Evolutionary conservation across 1,140 invertebrate species (phyloP).

Genomic region (Brachionus rotundiformis): DNA sequence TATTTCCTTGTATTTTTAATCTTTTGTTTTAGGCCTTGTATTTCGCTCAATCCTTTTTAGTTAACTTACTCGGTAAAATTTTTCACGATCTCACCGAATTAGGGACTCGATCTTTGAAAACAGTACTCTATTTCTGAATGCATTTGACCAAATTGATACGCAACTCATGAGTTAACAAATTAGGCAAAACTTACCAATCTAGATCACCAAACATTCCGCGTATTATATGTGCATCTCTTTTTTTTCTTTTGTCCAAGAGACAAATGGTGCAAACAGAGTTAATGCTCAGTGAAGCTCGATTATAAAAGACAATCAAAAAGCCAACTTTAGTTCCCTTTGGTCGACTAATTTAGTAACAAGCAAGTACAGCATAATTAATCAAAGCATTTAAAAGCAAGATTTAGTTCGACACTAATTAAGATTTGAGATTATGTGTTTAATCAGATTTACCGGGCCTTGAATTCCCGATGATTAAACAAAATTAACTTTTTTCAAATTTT

Average conservation of each 20-base stretch:
- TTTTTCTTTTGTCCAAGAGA: not conserved
- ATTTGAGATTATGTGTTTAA: conserved; percentile 15
- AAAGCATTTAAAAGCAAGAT: not conserved
- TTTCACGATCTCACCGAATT: conserved; percentile 12
- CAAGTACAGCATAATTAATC: not conserved
- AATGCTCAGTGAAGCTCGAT: not conserved
- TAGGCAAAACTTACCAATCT: not conserved
- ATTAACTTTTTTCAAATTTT: not conserved
- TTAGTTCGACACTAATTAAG: conserved; percentile 8
- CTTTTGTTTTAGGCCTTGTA: conserved; percentile 31
- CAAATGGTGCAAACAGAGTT: not conserved
- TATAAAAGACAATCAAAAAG: not conserved
- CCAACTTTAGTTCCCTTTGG: not conserved
- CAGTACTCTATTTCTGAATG: not conserved
- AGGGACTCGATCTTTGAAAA: not conserved
- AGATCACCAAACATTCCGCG: conserved; percentile 26
- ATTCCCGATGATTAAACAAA: not conserved
- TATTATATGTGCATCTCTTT: not conserved
- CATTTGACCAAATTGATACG: not conserved
- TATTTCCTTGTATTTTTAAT: not conserved
- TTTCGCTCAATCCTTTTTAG: conserved; percentile 27
- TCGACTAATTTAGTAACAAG: conserved; percentile 7
- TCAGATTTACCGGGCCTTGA: not conserved
- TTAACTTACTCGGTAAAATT: conserved; percentile 7
- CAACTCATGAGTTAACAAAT: not conserved